A percentile compares a stretch with the other conserved stretches of the same genome.
These are phyloP conservation scores for Sabatieria punctata DNA, from an alignment of 2,888 invertebrate species.

Conservation along the genomic window DNA sequence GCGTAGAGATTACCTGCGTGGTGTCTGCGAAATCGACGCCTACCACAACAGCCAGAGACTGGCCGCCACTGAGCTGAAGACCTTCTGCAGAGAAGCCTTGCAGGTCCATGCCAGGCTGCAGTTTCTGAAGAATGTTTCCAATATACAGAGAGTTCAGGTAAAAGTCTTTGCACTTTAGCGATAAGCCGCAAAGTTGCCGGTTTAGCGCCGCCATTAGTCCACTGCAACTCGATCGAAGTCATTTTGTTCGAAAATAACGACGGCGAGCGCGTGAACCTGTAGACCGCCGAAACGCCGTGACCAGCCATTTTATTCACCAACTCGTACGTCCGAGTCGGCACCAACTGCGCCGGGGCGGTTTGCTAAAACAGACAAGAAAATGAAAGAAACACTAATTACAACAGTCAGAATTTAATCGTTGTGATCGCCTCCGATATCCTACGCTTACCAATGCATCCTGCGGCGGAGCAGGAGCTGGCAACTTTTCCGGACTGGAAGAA, in stretches of 20 bases:
- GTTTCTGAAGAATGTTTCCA: constrained; percentile 36
- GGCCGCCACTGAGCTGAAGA: constrained; percentile 9
- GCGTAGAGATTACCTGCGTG: constrained; percentile 40
- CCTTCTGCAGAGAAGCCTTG: constrained; percentile 49
- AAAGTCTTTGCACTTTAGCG: constrained; percentile 48
- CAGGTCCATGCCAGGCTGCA: constrained; percentile 53
- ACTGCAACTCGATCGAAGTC: constrained; percentile 59
- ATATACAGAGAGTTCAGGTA: neutral
- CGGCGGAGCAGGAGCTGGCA: no score
- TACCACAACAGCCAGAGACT: constrained; percentile 25
- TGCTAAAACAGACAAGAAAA: constrained; percentile 8
- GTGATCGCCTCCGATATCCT: neutral
- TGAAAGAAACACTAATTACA: neutral
- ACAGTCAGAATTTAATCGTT: neutral
- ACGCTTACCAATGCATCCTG: neutral
- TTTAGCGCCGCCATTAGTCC: constrained; percentile 55
- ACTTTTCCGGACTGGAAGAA: neutral
- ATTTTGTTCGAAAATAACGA: constrained; percentile 63
- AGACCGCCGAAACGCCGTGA: constrained; percentile 37
- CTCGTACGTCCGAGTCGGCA: constrained; percentile 20
- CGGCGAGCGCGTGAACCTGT: constrained; percentile 55
- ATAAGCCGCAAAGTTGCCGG: constrained; percentile 51
- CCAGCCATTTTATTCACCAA: constrained; percentile 32
- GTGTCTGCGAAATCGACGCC: constrained; percentile 37
- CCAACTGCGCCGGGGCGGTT: constrained; percentile 11